phyloP scores from a whole-genome alignment of 2,113 vertebrate genomes.

The Bubalus kerabau region DNA sequence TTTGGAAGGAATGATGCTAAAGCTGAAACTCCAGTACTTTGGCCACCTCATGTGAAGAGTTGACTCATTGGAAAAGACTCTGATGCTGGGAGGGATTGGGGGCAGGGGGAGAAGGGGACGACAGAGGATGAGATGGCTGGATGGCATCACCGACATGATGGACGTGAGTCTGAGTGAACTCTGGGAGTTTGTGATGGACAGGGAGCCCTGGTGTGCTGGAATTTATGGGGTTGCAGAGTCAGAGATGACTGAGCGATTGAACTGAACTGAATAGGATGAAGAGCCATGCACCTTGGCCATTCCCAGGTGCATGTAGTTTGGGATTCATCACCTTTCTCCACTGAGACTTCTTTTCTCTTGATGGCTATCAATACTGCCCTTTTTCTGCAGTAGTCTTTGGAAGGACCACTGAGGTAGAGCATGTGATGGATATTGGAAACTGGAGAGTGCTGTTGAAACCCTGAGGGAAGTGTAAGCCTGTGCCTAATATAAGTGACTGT shows the following conservation, averaged over 20 bases:
- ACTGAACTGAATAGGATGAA: neutral
- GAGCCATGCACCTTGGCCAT: neutral
- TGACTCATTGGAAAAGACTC: neutral
- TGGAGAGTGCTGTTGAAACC: neutral
- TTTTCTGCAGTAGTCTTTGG: neutral
- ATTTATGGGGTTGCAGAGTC: accelerated
- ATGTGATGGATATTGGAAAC: neutral
- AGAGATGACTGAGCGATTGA: accelerated
- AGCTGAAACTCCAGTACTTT: neutral
- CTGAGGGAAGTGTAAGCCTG: neutral
- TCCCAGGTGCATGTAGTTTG: neutral
- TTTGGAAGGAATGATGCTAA: neutral
- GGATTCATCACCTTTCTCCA: neutral
- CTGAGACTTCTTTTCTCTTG: neutral
- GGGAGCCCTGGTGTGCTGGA: accelerated
- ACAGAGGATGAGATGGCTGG: neutral
- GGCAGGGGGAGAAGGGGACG: neutral
- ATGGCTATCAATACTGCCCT: no score
- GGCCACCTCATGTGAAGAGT: neutral
- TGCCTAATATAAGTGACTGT: neutral
- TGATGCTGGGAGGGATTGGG: neutral
- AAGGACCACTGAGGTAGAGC: neutral
- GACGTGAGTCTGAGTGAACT: neutral
- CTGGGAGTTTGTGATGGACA: accelerated
- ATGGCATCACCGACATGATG: neutral